Base-by-base conservation (phyloP, 2,888 invertebrate genomes). In the Pachymerium ferrugineum region DNA sequence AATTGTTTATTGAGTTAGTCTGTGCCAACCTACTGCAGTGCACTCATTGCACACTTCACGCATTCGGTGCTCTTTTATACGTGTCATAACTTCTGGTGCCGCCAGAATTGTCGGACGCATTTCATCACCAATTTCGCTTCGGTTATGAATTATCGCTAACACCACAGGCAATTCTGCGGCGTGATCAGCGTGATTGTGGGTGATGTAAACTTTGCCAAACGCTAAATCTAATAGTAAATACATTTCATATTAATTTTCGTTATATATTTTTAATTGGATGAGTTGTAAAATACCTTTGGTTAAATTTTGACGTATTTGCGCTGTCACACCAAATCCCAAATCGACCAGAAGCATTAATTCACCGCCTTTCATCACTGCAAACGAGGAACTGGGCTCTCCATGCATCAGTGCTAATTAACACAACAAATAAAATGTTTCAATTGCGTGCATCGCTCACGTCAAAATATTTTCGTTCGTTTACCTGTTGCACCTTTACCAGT, bases 401-500 rank as follows among this genome's bases (percentile, higher is more conserved):
- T 71, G 62, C 16, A 75, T 16, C 8, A 75, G 19, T 3, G 75
- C 74, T 75, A 70, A 62, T 73, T 73, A 29, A 29, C 22, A n/a
- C n/a, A 16, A 33, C 25, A 73, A 73, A 35, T n/a, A 38, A 72
- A 19, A 54, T 28, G 3, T 29, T 14, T 16, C 16, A 29, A 22
- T 47, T 31, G 22, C 19, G 0, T 70, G 35, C 12, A 54, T n/a
- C 8, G 16, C 8, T 31, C 31, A 31, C 35, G 31, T 71, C 38
- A 6, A 1, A 6, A 38, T 35, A 19, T 33, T 33, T 35, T n/a
- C 33, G 22, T 12, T 28, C 10, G 35, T 47, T 73, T 70, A 75
- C 75, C 73, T 25, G 75, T 75, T 16, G 75, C 75, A 42, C 75
- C 75, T 74, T 75, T 75, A 10, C 75, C 75, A 1, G 75, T 75